Percentiles rank a stretch among this genome's conserved stretches.
Evolutionary conservation across 1,140 invertebrate genomes (phyloP).

Genomic region (Cecropterus lyciades): DNA sequence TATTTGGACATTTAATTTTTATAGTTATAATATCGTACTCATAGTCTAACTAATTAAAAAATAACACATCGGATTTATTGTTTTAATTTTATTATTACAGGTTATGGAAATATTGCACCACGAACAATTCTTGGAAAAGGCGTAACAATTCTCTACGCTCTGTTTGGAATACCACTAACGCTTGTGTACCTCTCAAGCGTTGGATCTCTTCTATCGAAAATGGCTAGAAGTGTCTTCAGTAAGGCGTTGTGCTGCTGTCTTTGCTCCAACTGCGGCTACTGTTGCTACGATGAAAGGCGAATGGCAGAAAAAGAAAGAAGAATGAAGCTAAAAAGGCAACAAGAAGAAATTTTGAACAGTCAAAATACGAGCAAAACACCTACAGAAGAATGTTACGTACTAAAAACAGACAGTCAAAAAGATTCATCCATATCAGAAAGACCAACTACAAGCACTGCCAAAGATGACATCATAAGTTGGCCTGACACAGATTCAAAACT

Average conservation of each 20-base stretch:
- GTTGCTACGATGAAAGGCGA: slow-evolving; percentile 93
- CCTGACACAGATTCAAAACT: slow-evolving; percentile 88
- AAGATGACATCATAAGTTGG: slow-evolving; percentile 83
- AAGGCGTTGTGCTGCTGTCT: slow-evolving; percentile 92
- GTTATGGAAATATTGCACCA: slow-evolving; percentile 95
- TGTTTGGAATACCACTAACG: slow-evolving; percentile 95
- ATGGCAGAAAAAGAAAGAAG: slow-evolving; percentile 93
- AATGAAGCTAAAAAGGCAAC: slow-evolving; percentile 91
- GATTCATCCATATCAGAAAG: slow-evolving; percentile 72
- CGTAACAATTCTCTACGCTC: slow-evolving; percentile 95
- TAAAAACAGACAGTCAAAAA: slow-evolving; percentile 78
- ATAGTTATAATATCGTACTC: too few relatives aligned
- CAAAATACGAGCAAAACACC: slow-evolving; percentile 83
- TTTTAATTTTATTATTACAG: slow-evolving; percentile 87
- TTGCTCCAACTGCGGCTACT: slow-evolving; percentile 94
- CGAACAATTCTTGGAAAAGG: slow-evolving; percentile 91
- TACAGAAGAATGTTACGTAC: slow-evolving; percentile 90
- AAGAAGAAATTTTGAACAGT: slow-evolving; percentile 90
- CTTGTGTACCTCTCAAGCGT: slow-evolving; percentile 94
- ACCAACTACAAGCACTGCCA: slow-evolving; percentile 72
- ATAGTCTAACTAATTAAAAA: too few relatives aligned
- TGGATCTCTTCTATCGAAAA: slow-evolving; percentile 92
- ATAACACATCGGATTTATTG: too few relatives aligned
- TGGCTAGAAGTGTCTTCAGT: slow-evolving; percentile 95
- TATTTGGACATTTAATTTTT: too few relatives aligned